phyloP scores from a whole-genome alignment of 2,888 invertebrate species.

The Hyles lineata region DNA sequence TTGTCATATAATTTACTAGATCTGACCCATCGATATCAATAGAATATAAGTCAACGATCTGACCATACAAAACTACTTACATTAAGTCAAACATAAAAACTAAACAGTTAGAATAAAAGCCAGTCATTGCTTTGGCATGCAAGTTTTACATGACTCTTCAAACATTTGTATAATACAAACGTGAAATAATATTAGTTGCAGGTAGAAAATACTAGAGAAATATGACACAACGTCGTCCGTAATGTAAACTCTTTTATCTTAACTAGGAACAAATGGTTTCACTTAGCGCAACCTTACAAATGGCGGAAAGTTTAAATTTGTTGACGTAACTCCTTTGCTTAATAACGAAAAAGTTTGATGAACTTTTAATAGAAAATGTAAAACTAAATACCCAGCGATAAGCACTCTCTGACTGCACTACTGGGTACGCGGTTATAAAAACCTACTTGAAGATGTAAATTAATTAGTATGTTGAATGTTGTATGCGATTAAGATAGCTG shows the following conservation, averaged over 20 bases:
- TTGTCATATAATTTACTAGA: no score
- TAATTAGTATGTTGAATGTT: background rate
- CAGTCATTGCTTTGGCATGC: no score
- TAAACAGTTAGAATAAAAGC: no score
- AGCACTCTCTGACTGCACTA: conserved; percentile 27
- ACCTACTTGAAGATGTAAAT: background rate
- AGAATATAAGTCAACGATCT: no score
- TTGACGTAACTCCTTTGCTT: conserved; percentile 40
- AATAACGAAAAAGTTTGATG: conserved; percentile 32
- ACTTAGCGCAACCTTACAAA: conserved; percentile 50
- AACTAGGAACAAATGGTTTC: conserved; percentile 50
- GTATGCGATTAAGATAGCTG: background rate
- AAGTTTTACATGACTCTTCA: no score
- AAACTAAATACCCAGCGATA: conserved; percentile 28
- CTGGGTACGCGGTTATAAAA: conserved; percentile 16
- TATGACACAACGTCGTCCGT: conserved; percentile 44
- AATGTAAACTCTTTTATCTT: conserved; percentile 47
- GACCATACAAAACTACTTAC: no score
- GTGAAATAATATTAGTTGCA: background rate
- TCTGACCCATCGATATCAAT: no score
- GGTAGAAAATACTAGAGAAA: background rate
- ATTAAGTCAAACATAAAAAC: no score
- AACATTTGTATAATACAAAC: no score
- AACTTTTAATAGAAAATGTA: conserved; percentile 34
- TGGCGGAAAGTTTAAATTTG: conserved; percentile 49